These are phyloP conservation scores for Mamestra brassicae DNA, from an alignment of 2,888 invertebrate species.

Conservation along the genomic window DNA sequence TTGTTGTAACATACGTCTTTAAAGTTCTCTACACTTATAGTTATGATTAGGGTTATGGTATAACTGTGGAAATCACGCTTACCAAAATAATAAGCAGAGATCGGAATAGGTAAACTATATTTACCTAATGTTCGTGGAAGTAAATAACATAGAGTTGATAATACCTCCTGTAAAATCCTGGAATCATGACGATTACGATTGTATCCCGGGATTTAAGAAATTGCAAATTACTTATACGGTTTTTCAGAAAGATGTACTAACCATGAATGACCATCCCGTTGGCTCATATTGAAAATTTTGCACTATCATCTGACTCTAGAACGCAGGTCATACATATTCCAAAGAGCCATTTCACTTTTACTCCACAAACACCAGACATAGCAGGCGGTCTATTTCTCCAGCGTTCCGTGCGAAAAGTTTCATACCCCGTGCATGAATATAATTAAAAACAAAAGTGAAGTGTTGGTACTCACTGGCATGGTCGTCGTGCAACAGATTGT, in stretches of 20 bases:
- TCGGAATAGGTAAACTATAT: background rate
- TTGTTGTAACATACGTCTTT: background rate
- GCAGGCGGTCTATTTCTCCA: conserved; percentile 18
- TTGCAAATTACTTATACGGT: too few relatives aligned
- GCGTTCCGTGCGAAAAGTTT: conserved; percentile 31
- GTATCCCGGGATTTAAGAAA: too few relatives aligned
- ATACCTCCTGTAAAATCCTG: too few relatives aligned
- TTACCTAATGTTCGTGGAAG: too few relatives aligned
- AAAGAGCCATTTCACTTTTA: conserved; percentile 21
- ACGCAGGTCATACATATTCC: background rate
- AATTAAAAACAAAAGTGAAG: conserved; percentile 17
- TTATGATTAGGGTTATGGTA: background rate
- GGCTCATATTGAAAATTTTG: too few relatives aligned
- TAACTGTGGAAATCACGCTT: background rate
- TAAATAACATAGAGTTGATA: too few relatives aligned
- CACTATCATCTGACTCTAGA: too few relatives aligned
- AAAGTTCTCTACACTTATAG: background rate
- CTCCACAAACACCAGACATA: conserved; percentile 3
- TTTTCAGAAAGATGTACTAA: too few relatives aligned
- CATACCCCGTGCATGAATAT: conserved; percentile 12
- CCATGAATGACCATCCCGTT: too few relatives aligned
- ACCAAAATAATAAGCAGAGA: too few relatives aligned
- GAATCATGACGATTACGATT: too few relatives aligned
- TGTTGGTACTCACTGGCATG: conserved; percentile 85
- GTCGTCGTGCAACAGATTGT: conserved; percentile 89